A percentile compares a stretch with the other conserved stretches of the same genome.
These are phyloP conservation scores for Erinaceus europaeus DNA, from an alignment of 2,113 vertebrate genomes.

Conservation along the genomic window DNA sequence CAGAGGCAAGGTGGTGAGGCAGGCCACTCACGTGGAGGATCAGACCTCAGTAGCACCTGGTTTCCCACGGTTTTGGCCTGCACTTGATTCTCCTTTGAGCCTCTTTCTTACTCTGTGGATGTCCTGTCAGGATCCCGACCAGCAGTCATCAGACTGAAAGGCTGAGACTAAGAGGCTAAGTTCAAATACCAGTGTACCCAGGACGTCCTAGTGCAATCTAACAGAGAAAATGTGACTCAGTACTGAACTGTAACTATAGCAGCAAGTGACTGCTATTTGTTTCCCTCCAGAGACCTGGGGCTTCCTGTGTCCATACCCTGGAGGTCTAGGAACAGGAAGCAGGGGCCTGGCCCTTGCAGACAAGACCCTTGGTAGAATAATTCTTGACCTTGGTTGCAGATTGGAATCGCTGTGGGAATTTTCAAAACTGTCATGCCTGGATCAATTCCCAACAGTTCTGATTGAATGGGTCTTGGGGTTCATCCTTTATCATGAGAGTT, in stretches of 20 bases:
- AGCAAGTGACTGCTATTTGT: not conserved
- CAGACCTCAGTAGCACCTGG: not conserved
- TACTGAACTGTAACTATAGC: too few species aligned
- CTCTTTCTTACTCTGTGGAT: not conserved
- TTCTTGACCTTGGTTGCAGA: not conserved
- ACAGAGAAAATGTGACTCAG: not conserved
- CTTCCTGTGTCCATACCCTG: not conserved
- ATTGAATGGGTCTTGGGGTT: not conserved
- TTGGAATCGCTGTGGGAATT: not conserved
- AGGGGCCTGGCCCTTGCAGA: accelerated
- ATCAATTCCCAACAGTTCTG: not conserved
- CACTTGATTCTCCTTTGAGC: not conserved
- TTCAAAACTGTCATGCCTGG: not conserved
- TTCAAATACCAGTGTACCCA: not conserved
- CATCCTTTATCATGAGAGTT: not conserved
- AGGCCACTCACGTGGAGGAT: not conserved
- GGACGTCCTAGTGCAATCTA: not conserved
- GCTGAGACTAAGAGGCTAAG: not conserved
- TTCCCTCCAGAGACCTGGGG: not conserved
- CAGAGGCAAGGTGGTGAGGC: not conserved
- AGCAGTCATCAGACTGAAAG: not conserved
- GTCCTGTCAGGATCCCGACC: not conserved
- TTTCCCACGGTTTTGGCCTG: not conserved
- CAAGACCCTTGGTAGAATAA: not conserved
- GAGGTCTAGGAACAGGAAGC: not conserved